Conservation (phyloP, 2,113 vertebrate genomes). For the Corydoras maculifer region DNA sequence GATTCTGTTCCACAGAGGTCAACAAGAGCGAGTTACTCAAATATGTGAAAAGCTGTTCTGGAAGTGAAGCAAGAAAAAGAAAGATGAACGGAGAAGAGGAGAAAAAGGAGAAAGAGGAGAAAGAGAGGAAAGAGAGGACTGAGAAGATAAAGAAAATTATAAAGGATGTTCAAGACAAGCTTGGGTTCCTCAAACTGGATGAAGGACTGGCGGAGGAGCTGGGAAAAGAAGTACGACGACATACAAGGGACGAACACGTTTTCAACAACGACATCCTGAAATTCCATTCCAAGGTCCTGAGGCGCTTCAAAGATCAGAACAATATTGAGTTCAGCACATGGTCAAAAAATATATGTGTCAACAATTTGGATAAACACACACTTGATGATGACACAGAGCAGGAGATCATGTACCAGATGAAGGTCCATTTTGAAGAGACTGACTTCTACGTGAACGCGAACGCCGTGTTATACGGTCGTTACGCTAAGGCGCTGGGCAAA, state of each 20-base stretch:
- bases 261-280: not conserved
- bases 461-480: not conserved
- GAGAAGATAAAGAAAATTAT: not conserved
- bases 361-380: not conserved
- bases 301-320: not conserved
- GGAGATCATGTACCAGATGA: not conserved
- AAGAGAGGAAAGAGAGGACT: no score
- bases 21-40: no score
- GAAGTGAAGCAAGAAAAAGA: no score
- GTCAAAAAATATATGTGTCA: not conserved
- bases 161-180: not conserved
- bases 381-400: not conserved
- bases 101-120: not conserved
- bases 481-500: not conserved
- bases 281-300: not conserved
- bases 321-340: not conserved
- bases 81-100: no score
- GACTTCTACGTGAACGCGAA: conserved; percentile 14
- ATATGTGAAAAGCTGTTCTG: no score
- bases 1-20: no score
- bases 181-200: accelerated
- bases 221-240: not conserved
- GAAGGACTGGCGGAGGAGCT: not conserved
- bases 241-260: not conserved
- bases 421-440: not conserved